Evolutionary conservation across 23 tunicate genomes (phyloP).

Genomic region (Halocynthia roretzi): DNA sequence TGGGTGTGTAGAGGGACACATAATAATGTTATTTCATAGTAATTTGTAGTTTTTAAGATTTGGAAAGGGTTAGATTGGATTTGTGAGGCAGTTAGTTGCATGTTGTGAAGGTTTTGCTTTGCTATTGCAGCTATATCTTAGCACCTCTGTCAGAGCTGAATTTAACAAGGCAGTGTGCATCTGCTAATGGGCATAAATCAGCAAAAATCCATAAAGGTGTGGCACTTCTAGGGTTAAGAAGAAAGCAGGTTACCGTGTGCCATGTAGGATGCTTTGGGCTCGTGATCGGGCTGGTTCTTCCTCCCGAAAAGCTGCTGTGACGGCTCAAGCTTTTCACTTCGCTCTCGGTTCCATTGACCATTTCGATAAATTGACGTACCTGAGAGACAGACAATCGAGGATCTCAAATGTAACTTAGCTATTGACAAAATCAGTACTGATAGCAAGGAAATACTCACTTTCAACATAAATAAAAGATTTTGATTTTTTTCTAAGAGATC

Average conservation of each 20-base stretch:
- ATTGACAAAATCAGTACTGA: not conserved
- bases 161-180: too few species aligned
- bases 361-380: conserved; percentile 89
- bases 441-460: conserved; percentile 22
- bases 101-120: too few species aligned
- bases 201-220: too few species aligned
- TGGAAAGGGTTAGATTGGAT: too few species aligned
- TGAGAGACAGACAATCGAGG: not conserved
- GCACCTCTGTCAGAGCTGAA: too few species aligned
- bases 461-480: conserved; percentile 66
- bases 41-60: too few species aligned
- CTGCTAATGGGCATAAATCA: too few species aligned
- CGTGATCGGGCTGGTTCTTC: conserved; percentile 41
- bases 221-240: too few species aligned
- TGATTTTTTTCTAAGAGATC: conserved; percentile 50
- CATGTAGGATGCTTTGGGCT: conserved; percentile 59
- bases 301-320: conserved; percentile 36
- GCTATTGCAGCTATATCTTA: too few species aligned
- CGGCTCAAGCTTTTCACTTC: conserved; percentile 43
- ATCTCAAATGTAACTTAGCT: not conserved
- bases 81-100: too few species aligned
- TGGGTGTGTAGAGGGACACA: too few species aligned
- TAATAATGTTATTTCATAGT: too few species aligned
- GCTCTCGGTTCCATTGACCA: conserved; percentile 81
- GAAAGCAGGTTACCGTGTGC: conserved; percentile 1